Base-by-base conservation (phyloP, 2,797 vertebrate species). In the Ptychadena robeensis region DNA sequence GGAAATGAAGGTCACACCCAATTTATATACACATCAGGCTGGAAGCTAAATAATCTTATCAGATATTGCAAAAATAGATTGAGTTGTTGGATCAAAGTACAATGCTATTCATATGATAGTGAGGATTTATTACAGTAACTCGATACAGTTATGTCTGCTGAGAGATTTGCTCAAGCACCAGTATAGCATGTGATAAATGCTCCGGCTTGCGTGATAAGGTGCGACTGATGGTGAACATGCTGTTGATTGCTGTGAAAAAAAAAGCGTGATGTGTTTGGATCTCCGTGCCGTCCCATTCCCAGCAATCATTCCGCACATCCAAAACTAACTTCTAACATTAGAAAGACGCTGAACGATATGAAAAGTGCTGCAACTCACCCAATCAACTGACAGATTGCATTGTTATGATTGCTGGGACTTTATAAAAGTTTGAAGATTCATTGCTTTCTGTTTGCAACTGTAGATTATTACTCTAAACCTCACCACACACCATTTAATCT, bases 21-120 rank as follows among this genome's bases (percentile, higher is more conserved):
- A 31, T 34, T 48, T 27, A 70, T 74, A 71, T 35, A 85, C 68
- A 71, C 9, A n/a, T 28, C 65, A 85, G 22, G 30, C 38, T 12
- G 57, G 31, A 22, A 57, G 37, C 27, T 48, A 72, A 37, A 72
- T 12, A 80, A 32, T 53, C 77, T 73, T 80, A 84, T 84, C 76
- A 44, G 34, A 69, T 80, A 57, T 59, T 63, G 64, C 70, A 35
- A 74, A 38, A 80, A 74, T 63, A 74, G 44, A 84, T 53, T 34
- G 61, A 64, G 64, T 28, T 34, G 63, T 75, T 65, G 59, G 65
- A 65, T 71, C 83, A 85, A 85, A 85, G 83, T 80, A 34, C 78
- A 80, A 14, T 22, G 35, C 37, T 73, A 83, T 31, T 66, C 61
- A 73, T 30, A 53, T 11, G 30, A n/a, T 48, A 1, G n/a, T 18